Conservation (phyloP, 2,113 vertebrate genomes). For the Isichthys henryi region DNA sequence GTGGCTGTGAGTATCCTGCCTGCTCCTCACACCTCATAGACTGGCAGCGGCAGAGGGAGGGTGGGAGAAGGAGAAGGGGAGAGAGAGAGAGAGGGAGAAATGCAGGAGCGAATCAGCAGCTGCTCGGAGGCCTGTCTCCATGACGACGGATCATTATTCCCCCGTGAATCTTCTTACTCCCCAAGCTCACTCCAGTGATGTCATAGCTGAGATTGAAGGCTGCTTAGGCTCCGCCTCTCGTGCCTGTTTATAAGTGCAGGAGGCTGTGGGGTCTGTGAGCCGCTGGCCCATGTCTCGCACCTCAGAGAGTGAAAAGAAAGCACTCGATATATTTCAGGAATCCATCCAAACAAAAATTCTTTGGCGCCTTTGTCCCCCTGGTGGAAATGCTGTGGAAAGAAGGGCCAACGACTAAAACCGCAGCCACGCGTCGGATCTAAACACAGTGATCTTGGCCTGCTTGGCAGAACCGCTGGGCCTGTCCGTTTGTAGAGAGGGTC, state of each 20-base stretch:
- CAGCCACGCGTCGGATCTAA: not conserved
- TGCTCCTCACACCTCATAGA: conserved; percentile 72
- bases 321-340: not conserved
- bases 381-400: not conserved
- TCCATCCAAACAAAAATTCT: not conserved
- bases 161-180: conserved; percentile 72
- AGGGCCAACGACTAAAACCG: not conserved
- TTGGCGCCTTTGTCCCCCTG: not conserved
- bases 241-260: conserved; percentile 5
- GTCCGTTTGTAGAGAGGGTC: not conserved
- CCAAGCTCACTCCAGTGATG: conserved; percentile 76
- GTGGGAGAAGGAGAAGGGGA: not conserved
- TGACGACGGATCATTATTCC: conserved; percentile 89
- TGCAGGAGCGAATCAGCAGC: conserved; percentile 91
- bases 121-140: conserved; percentile 84
- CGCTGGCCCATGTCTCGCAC: not conserved
- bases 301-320: not conserved
- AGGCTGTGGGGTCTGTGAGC: not conserved
- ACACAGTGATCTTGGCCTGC: not conserved
- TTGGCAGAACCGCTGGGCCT: not conserved
- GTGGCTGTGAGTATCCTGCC: conserved; percentile 72
- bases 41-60: conserved; percentile 50
- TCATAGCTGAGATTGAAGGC: conserved; percentile 69
- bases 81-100: conserved; percentile 42
- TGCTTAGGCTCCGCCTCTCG: conserved; percentile 36